Evolutionary conservation across 2,888 invertebrate species (phyloP).

Genomic region (Leucania comma): DNA sequence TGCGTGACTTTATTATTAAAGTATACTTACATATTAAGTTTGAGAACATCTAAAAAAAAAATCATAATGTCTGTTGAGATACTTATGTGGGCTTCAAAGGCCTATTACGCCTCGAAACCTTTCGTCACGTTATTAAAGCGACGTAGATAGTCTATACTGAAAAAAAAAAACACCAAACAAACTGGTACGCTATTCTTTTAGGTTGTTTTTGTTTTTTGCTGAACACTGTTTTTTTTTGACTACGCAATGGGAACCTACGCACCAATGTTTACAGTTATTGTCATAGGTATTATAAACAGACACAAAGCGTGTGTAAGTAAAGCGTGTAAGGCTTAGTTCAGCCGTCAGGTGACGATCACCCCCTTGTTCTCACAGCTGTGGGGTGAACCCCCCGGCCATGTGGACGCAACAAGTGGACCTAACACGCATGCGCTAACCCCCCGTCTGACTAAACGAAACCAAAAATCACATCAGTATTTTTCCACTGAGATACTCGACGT

Average conservation of each 20-base stretch:
- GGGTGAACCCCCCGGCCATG: constrained; percentile 72
- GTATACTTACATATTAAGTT: no score
- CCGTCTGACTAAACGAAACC: constrained; percentile 66
- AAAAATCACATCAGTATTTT: constrained; percentile 78
- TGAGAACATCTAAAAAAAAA: constrained; percentile 11
- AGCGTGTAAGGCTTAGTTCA: constrained; percentile 53
- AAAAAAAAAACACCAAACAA: not conserved
- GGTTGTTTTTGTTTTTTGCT: not conserved
- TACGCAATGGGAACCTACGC: not conserved
- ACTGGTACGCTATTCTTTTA: not conserved
- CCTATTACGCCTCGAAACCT: not conserved
- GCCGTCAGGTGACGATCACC: constrained; percentile 73
- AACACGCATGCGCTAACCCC: constrained; percentile 78
- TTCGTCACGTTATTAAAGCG: not conserved
- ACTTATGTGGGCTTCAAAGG: constrained; percentile 2
- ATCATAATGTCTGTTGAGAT: not conserved
- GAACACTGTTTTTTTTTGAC: not conserved
- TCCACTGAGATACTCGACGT: constrained; percentile 74
- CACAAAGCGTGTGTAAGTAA: constrained; percentile 53
- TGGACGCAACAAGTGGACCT: constrained; percentile 86
- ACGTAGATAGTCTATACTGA: not conserved
- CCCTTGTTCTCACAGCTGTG: constrained; percentile 57
- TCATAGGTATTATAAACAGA: constrained; percentile 35
- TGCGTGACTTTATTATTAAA: not conserved
- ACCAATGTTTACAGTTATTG: constrained; percentile 33